Conservation (phyloP, 2,888 invertebrate genomes). For the Timema cristinae region DNA sequence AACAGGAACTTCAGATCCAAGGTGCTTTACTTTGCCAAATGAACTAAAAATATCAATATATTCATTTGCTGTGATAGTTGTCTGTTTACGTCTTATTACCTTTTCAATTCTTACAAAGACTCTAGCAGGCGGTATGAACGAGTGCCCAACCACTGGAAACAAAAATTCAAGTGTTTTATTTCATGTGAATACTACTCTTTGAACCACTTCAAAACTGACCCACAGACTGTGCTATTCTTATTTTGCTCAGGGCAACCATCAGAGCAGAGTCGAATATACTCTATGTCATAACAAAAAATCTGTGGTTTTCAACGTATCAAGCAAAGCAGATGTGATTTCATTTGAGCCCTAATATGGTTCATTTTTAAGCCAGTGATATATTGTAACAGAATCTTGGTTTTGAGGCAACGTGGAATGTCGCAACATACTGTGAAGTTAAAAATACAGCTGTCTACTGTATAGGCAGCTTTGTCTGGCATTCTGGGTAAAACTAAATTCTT, state of each 20-base stretch:
- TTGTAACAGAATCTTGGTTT: conserved; percentile 35
- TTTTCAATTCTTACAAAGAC: conserved; percentile 9
- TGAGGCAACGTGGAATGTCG: too few relatives aligned
- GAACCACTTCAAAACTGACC: neutral
- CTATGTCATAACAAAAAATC: neutral
- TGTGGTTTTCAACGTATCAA: conserved; percentile 5
- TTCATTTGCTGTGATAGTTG: conserved; percentile 8
- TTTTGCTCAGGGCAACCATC: conserved; percentile 13
- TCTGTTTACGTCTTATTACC: neutral
- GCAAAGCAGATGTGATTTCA: conserved; percentile 31
- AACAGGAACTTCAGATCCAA: conserved; percentile 4
- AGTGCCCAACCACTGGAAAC: conserved; percentile 16
- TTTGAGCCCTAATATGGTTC: conserved; percentile 39
- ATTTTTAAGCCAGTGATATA: conserved; percentile 39
- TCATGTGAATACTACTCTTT: neutral
- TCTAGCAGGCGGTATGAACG: conserved; percentile 11
- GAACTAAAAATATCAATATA: conserved; percentile 10
- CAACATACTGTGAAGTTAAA: conserved; percentile 41
- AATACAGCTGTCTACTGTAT: conserved; percentile 40
- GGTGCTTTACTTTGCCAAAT: neutral
- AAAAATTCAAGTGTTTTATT: conserved; percentile 12
- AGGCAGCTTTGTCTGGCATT: conserved; percentile 40
- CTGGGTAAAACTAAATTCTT: conserved; percentile 33
- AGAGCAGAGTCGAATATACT: conserved; percentile 3
- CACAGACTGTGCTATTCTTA: neutral